Evolutionary conservation across 1,140 invertebrate species (phyloP).

Genomic region (Subanguina moxae): DNA sequence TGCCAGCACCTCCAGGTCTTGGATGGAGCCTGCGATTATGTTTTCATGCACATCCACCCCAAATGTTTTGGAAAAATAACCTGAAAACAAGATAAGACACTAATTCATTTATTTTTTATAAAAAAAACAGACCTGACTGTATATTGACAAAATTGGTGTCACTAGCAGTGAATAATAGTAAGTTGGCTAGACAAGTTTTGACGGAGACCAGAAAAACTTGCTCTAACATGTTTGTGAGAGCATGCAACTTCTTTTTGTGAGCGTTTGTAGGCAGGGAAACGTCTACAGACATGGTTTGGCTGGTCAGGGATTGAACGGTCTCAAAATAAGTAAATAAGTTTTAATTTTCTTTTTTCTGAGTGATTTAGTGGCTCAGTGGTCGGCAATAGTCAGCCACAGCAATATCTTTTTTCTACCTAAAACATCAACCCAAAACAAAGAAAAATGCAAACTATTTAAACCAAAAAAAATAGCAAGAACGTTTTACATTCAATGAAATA

Average conservation of each 20-base stretch:
- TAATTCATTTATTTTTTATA: neutral
- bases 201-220: conserved; percentile 27
- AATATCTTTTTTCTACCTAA: too few relatives aligned
- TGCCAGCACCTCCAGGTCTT: conserved; percentile 24
- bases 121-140: neutral
- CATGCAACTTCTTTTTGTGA: neutral
- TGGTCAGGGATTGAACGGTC: neutral
- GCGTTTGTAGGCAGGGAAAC: neutral
- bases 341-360: too few relatives aligned
- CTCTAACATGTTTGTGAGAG: conserved; percentile 17
- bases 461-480: too few relatives aligned
- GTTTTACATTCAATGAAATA: too few relatives aligned
- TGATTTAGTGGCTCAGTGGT: too few relatives aligned
- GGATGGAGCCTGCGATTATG: conserved; percentile 29
- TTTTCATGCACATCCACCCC: conserved; percentile 42
- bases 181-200: conserved; percentile 29
- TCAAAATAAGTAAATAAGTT: neutral
- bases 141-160: conserved; percentile 36
- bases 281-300: conserved; percentile 3
- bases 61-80: conserved; percentile 23
- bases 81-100: conserved; percentile 1
- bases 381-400: too few relatives aligned
- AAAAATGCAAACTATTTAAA: too few relatives aligned
- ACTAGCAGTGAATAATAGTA: conserved; percentile 36
- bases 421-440: too few relatives aligned